phyloP scores from a whole-genome alignment of 2,797 vertebrate species.

The Hozukius guyotensis region DNA sequence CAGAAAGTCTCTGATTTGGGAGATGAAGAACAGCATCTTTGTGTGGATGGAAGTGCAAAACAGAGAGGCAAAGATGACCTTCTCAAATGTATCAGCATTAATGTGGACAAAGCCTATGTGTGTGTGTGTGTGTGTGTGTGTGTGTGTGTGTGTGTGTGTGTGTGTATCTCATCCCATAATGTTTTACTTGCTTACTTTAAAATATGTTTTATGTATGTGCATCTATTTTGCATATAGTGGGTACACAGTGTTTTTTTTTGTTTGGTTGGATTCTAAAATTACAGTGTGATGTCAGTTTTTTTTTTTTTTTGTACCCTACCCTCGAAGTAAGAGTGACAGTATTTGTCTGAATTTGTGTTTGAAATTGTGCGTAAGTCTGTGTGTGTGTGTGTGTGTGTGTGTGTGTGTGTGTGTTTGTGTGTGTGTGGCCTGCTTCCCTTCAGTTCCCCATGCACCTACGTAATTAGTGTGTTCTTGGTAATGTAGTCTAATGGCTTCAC shows the following conservation, averaged over 20 bases:
- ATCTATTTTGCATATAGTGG: slow-evolving; percentile 15
- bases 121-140: not conserved
- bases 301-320: not conserved
- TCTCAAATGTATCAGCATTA: not conserved
- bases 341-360: not conserved
- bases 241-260: not conserved
- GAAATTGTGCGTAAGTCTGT: not conserved
- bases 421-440: slow-evolving; percentile 16
- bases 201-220: slow-evolving; percentile 2
- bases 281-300: not conserved
- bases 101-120: not conserved
- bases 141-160: not conserved
- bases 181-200: not conserved
- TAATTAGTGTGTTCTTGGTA: slow-evolving; percentile 77
- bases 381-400: not conserved
- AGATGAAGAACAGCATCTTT: not conserved
- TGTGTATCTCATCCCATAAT: not conserved
- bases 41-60: not conserved
- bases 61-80: not conserved
- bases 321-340: not conserved
- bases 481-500: slow-evolving; percentile 76
- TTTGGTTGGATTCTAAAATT: not conserved
- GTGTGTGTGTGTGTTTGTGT: not conserved
- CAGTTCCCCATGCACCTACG: slow-evolving; percentile 48
- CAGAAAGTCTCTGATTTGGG: not conserved